These are phyloP conservation scores for Cheumatopsyche charites DNA, from an alignment of 1,140 invertebrate genomes.

Conservation along the genomic window DNA sequence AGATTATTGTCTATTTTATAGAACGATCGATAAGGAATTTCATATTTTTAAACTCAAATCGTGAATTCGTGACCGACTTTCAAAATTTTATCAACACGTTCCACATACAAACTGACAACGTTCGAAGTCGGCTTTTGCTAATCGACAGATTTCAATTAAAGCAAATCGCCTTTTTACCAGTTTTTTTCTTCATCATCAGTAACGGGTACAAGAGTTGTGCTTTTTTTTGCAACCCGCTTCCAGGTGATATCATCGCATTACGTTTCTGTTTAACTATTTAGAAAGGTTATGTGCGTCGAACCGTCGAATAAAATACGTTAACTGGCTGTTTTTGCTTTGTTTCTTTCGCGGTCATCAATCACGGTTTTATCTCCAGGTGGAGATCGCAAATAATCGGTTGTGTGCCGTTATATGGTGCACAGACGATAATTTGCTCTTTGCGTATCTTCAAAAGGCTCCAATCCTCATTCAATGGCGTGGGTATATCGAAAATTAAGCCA, in stretches of 20 bases:
- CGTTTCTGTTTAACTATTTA: constrained; percentile 3
- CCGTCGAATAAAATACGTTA: constrained; percentile 1
- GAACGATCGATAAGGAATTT: no score
- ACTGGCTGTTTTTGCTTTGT: constrained; percentile 21
- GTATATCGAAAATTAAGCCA: no score
- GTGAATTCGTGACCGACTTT: not conserved
- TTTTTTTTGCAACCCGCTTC: constrained; percentile 10
- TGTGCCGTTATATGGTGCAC: constrained; percentile 7
- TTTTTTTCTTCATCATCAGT: not conserved
- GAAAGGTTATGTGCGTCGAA: constrained; percentile 17
- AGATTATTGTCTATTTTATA: no score
- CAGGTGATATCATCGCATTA: constrained; percentile 13
- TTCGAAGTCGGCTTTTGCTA: not conserved
- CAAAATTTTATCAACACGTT: not conserved
- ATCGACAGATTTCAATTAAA: constrained; percentile 22
- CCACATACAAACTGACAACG: not conserved
- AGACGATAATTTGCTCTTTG: no score
- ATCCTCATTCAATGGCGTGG: no score
- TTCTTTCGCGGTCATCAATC: constrained; percentile 20
- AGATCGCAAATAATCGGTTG: constrained; percentile 12
- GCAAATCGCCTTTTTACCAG: not conserved
- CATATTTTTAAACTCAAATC: not conserved
- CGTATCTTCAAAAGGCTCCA: no score
- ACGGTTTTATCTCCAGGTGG: constrained; percentile 15
- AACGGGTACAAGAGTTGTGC: not conserved